Base-by-base conservation (phyloP, 1,140 invertebrate genomes). In the Manduca sexta region DNA sequence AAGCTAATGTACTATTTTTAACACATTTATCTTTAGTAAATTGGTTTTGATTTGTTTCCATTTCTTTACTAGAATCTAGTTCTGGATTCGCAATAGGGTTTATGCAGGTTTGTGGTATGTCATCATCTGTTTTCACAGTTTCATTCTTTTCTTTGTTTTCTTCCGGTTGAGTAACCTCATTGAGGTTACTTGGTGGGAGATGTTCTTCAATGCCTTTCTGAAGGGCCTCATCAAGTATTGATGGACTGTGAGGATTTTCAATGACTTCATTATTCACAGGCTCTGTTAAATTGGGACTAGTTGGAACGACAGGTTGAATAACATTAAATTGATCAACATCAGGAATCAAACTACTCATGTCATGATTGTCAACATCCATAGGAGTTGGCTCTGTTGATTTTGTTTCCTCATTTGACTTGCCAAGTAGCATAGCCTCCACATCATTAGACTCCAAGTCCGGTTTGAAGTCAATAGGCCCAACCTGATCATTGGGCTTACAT, bases 361-460 rank as follows among this genome's bases (percentile, higher is more conserved):
- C 65, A 16, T 64, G 11, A 31, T 48, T 73, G 29, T 78, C 77
- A 50, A 81, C 69, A 18, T 83, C 79, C 75, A 83, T 81, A n/a
- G 72, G 51, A 46, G 54, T 62, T 35, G 68, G 14, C 52, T 64
- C 61, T 2, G 54, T 17, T 31, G 55, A 38, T 57, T 71, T 68
- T 35, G 38, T 56, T 10, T 51, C 35, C 13, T 56, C 37, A 46
- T 41, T 52, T 6, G 62, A 3, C 45, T 83, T 80, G 12, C 79
- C 82, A 16, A 85, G 57, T 17, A 85, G 66, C 67, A 85, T 85
- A n/a, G 82, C 76, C 68, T 85, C 82, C 11, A 85, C 79, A 72
- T 85, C 81, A 63, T 63, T 82, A 7, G 74, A 77, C 52, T 79
- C 74, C 48, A 82, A 57, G 56, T 67, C 74, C 39, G 64, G 46